A percentile compares a stretch with the other conserved stretches of the same genome.
phyloP scores from a whole-genome alignment of 2,888 invertebrate species.

The Nysson spinosus region DNA sequence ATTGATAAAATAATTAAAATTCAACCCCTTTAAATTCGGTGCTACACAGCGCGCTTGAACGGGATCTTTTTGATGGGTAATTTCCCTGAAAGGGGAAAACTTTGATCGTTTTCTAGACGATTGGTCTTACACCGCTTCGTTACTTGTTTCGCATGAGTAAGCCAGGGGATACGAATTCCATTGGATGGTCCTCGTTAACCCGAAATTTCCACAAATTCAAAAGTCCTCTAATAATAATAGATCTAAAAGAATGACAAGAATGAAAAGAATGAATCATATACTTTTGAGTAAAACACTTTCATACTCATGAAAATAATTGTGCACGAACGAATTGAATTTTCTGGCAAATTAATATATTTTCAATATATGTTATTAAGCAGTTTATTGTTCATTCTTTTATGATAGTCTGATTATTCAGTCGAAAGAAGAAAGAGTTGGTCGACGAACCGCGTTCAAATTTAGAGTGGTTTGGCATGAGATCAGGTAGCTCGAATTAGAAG shows the following conservation, averaged over 20 bases:
- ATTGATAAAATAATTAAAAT: background rate
- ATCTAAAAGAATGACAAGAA: no score
- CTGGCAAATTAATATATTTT: no score
- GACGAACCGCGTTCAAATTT: slow-evolving; percentile 11
- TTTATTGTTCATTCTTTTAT: no score
- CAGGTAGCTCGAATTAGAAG: slow-evolving; percentile 17
- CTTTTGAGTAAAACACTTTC: no score
- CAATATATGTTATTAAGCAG: background rate
- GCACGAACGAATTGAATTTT: no score
- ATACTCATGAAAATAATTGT: no score
- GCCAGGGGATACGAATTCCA: background rate
- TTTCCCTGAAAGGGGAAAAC: background rate
- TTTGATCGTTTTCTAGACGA: background rate
- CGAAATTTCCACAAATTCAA: no score
- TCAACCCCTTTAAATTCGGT: background rate
- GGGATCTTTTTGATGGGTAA: background rate
- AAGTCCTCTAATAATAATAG: no score
- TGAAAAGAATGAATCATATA: no score
- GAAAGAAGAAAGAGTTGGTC: slow-evolving; percentile 3
- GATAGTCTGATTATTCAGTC: no score
- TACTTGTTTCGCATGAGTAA: background rate
- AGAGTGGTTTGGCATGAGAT: slow-evolving; percentile 17
- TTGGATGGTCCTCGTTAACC: background rate
- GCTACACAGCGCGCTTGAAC: no score
- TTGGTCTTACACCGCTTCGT: background rate